Evolutionary conservation across 2,113 vertebrate species (phyloP).

Genomic region (Tragelaphus imberbis): DNA sequence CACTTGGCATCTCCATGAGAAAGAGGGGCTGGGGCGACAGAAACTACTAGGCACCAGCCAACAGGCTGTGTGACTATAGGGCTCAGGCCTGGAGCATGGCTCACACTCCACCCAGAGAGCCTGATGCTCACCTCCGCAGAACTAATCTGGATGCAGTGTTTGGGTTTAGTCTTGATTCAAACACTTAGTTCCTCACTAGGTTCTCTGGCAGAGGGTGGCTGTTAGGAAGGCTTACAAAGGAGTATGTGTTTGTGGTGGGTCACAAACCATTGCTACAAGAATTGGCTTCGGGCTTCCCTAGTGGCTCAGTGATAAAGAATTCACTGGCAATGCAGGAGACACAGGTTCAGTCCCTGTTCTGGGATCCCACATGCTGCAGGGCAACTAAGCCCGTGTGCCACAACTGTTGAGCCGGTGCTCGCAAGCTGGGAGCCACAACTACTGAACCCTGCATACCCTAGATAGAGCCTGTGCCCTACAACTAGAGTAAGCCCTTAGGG

Average conservation of each 20-base stretch:
- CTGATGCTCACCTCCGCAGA: not conserved
- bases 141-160: not conserved
- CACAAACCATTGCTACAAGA: not conserved
- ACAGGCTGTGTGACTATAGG: not conserved
- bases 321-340: not conserved
- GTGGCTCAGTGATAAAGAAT: not conserved
- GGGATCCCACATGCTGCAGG: not conserved
- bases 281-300: not conserved
- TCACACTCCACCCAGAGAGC: not conserved
- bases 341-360: not conserved
- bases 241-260: no score
- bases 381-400: not conserved
- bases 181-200: not conserved
- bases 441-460: not conserved
- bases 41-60: not conserved
- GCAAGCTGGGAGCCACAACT: not conserved
- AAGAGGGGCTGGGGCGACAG: rapidly evolving
- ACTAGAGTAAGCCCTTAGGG: not conserved
- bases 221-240: not conserved
- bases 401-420: not conserved
- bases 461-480: not conserved
- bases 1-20: not conserved
- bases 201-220: not conserved
- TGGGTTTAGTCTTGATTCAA: not conserved
- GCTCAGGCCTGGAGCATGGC: not conserved